These are phyloP conservation scores for Ptychadena robeensis DNA, from an alignment of 2,797 vertebrate species.

Conservation along the genomic window DNA sequence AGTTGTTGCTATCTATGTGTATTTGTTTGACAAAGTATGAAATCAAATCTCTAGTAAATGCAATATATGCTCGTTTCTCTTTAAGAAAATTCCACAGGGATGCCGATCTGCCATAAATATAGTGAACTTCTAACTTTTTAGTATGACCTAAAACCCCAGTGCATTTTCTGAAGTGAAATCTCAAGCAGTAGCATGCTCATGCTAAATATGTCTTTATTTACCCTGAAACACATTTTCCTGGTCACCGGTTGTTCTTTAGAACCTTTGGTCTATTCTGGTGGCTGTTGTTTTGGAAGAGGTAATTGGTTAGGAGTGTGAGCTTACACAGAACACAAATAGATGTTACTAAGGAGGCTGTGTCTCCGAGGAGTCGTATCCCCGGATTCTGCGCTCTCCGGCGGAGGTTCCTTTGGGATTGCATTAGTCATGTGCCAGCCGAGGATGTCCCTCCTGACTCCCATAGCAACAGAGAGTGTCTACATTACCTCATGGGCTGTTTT, in stretches of 20 bases:
- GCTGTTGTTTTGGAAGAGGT: not conserved
- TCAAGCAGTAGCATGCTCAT: too few species aligned
- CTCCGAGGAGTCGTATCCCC: not conserved
- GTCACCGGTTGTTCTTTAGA: not conserved
- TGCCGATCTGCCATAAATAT: too few species aligned
- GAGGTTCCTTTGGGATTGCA: not conserved
- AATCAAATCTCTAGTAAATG: too few species aligned
- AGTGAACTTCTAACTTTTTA: too few species aligned
- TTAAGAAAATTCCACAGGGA: too few species aligned
- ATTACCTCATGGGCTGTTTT: slow-evolving; percentile 42
- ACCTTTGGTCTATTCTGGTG: not conserved
- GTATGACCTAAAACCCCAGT: too few species aligned
- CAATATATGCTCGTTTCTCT: too few species aligned
- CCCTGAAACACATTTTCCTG: too few species aligned
- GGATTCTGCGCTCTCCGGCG: not conserved
- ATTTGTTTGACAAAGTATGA: too few species aligned
- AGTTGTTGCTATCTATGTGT: too few species aligned
- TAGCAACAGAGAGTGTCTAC: slow-evolving; percentile 1
- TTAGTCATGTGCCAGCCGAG: slow-evolving; percentile 3
- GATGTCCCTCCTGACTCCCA: not conserved
- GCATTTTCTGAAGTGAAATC: too few species aligned
- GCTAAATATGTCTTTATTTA: too few species aligned
- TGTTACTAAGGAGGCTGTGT: not conserved
- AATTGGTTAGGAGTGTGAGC: not conserved
- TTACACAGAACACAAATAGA: not conserved